These are phyloP conservation scores for Trichomalopsis sarcophagae DNA, from an alignment of 1,140 invertebrate genomes.

Conservation along the genomic window DNA sequence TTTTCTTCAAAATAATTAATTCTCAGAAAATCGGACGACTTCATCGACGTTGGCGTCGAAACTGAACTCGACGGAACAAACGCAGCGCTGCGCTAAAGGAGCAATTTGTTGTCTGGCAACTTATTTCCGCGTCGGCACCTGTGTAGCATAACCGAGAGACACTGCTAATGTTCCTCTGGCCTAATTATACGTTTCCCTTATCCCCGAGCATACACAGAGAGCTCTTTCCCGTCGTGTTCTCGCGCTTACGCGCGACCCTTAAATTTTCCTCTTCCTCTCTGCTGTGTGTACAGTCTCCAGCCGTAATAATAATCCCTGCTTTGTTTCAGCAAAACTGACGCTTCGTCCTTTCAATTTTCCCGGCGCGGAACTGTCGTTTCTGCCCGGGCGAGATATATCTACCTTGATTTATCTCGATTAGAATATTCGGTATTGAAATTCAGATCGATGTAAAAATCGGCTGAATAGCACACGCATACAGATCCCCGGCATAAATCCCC, in stretches of 20 bases:
- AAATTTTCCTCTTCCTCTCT: background rate
- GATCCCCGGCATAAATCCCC: too few species aligned
- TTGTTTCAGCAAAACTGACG: conserved; percentile 26
- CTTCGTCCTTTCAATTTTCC: conserved; percentile 38
- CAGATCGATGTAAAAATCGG: too few species aligned
- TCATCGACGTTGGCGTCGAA: background rate
- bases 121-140: conserved; percentile 26
- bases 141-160: background rate
- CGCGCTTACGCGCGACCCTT: conserved; percentile 4
- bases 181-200: conserved; percentile 24
- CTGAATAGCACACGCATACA: too few species aligned
- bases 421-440: too few species aligned
- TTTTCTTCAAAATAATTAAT: too few species aligned
- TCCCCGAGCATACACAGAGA: background rate
- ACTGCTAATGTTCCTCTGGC: conserved; percentile 26
- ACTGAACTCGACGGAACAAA: conserved; percentile 5
- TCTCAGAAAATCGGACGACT: background rate
- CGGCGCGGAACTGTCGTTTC: conserved; percentile 23
- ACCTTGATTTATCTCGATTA: too few species aligned
- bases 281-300: background rate
- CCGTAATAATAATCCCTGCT: conserved; percentile 21
- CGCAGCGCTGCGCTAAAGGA: conserved; percentile 1
- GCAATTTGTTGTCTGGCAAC: conserved; percentile 38
- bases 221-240: background rate
- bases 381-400: conserved; percentile 2